Evolutionary conservation across 2,113 vertebrate genomes (phyloP).

Genomic region (Gymnobelideus leadbeateri): DNA sequence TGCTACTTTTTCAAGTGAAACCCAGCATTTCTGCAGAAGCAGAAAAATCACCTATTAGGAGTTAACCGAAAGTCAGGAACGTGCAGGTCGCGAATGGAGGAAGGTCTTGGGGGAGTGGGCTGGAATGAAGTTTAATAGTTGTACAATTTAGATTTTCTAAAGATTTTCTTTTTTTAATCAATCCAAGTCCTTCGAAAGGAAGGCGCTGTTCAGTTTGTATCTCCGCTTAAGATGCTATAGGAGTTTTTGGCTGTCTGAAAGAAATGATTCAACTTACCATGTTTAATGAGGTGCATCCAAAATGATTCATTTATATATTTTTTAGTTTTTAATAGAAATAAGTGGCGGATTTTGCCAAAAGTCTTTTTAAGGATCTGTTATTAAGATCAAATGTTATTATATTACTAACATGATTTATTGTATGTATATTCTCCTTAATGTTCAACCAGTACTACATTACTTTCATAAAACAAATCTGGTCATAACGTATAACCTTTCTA

Average conservation of each 20-base stretch:
- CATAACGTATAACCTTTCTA: too few species aligned
- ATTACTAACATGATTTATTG: too few species aligned
- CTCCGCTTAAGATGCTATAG: neutral
- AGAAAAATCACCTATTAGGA: neutral
- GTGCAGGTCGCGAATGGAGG: neutral
- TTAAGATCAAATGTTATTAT: too few species aligned
- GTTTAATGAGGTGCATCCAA: neutral
- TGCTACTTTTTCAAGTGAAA: neutral
- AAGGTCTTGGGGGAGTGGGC: neutral
- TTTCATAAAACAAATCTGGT: too few species aligned
- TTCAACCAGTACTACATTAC: too few species aligned
- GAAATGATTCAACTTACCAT: neutral
- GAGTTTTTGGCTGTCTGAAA: neutral
- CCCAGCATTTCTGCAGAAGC: neutral
- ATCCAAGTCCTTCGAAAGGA: neutral
- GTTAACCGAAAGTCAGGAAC: neutral
- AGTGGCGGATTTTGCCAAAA: too few species aligned
- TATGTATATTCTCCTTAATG: too few species aligned
- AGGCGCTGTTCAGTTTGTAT: neutral
- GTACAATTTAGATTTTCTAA: neutral
- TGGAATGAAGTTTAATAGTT: neutral
- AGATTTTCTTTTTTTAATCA: neutral
- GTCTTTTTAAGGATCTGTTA: too few species aligned
- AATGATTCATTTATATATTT: neutral
- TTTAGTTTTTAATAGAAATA: too few species aligned